Evolutionary conservation across 2,888 invertebrate genomes (phyloP).

Genomic region (Blomia tropicalis): DNA sequence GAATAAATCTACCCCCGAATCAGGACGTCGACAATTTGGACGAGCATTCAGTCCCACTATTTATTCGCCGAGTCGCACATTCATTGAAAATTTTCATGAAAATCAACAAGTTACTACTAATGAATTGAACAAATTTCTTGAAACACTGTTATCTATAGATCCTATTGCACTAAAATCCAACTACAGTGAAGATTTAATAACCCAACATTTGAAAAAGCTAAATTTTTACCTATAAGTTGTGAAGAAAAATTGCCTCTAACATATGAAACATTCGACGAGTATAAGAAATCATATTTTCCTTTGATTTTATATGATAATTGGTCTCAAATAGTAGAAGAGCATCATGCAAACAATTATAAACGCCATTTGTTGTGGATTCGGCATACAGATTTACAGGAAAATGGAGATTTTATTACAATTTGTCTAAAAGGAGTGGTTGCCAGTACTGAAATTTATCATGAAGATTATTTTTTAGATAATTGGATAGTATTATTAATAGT

Average conservation of each 20-base stretch:
- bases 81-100: neutral
- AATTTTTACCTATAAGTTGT: neutral
- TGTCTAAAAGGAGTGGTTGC: neutral
- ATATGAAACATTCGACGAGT: neutral
- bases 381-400: neutral
- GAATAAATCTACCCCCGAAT: neutral
- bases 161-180: neutral
- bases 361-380: neutral
- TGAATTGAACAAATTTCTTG: neutral
- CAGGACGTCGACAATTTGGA: neutral
- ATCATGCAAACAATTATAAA: neutral
- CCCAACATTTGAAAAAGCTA: neutral
- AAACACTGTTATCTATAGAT: neutral
- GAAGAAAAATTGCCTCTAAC: neutral
- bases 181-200: neutral
- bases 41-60: slow-evolving; percentile 18
- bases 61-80: neutral
- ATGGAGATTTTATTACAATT: neutral
- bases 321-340: neutral
- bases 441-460: neutral
- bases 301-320: neutral
- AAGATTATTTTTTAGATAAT: neutral
- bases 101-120: neutral
- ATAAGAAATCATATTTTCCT: neutral
- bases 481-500: neutral